phyloP scores from a whole-genome alignment of 2,113 vertebrate species.

The Paramisgurnus dabryanus region DNA sequence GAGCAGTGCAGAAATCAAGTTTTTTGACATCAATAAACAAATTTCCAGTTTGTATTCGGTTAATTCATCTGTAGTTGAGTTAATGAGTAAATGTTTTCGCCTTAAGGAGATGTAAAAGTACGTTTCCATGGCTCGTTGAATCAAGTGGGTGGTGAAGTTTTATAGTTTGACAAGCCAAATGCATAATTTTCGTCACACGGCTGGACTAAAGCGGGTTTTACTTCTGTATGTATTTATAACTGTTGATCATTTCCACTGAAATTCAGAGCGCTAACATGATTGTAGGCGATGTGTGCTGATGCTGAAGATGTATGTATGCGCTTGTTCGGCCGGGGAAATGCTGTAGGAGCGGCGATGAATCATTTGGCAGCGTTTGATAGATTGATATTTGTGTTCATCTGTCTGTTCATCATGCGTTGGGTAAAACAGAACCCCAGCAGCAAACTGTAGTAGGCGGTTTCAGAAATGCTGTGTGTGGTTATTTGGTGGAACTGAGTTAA shows the following conservation, averaged over 20 bases:
- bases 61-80: constrained; percentile 18
- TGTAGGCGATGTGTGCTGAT: no score
- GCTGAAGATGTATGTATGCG: not conserved
- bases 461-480: not conserved
- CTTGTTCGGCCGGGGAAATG: not conserved
- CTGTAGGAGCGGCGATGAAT: not conserved
- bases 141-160: not conserved
- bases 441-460: not conserved
- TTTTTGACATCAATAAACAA: constrained; percentile 11
- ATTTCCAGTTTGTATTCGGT: constrained; percentile 34
- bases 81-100: not conserved
- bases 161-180: constrained; percentile 15
- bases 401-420: not conserved
- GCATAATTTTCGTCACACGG: not conserved
- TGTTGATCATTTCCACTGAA: not conserved
- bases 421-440: not conserved
- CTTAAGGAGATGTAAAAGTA: constrained; percentile 31
- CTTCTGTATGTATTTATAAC: constrained; percentile 3
- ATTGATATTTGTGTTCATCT: not conserved
- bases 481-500: not conserved
- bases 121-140: not conserved
- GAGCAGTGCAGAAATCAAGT: constrained; percentile 18
- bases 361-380: not conserved
- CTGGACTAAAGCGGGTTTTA: not conserved
- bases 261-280: not conserved